Conservation (phyloP, 2,888 invertebrate species). For the Ctenicera cuprea region DNA sequence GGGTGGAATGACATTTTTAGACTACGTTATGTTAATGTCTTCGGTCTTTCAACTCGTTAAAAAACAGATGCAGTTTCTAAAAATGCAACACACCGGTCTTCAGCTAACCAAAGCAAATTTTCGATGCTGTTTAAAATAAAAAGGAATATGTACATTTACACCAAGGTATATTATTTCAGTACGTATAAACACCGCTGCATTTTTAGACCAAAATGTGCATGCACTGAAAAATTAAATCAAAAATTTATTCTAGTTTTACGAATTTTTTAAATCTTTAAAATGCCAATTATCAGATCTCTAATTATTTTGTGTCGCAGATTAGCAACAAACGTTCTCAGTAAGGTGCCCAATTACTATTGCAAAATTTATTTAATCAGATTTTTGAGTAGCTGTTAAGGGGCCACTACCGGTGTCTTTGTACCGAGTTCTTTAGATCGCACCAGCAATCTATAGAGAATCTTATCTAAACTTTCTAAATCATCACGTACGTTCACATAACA, state of each 20-base stretch:
- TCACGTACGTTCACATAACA: conserved; percentile 51
- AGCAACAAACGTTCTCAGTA: background rate
- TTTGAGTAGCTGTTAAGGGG: background rate
- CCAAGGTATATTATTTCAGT: too few species aligned
- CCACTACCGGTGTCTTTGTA: conserved; percentile 26
- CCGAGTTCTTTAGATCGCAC: conserved; percentile 8
- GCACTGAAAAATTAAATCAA: too few species aligned
- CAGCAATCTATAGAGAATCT: conserved; percentile 45
- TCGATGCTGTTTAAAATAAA: background rate
- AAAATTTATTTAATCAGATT: conserved; percentile 7
- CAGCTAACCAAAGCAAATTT: conserved; percentile 4
- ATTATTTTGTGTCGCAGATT: background rate
- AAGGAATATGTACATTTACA: too few species aligned
- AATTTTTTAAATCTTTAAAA: too few species aligned
- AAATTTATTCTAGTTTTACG: too few species aligned
- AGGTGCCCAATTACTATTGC: background rate
- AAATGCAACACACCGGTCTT: conserved; percentile 42
- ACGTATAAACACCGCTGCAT: too few species aligned
- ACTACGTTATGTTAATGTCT: conserved; percentile 54
- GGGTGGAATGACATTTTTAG: conserved; percentile 57
- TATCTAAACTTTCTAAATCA: conserved; percentile 50
- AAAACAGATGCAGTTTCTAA: conserved; percentile 56
- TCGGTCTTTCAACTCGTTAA: conserved; percentile 53
- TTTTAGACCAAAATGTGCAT: too few species aligned
- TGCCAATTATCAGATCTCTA: too few species aligned